Conservation (phyloP, 1,140 invertebrate species). For the Stenopsyche tienmushanensis region DNA sequence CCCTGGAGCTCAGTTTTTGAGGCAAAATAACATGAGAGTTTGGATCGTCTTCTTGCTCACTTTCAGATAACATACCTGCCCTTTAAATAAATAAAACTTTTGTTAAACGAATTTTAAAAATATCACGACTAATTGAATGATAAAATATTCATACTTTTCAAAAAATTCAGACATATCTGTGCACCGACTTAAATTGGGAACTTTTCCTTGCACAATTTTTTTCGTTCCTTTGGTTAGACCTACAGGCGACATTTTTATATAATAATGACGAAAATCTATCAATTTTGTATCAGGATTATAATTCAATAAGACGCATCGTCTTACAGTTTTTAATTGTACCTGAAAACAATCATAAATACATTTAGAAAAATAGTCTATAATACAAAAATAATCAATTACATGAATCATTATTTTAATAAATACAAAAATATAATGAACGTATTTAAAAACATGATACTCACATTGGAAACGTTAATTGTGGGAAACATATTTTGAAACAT, state of each 20-base stretch:
- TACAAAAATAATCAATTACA: background rate
- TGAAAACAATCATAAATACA: slow-evolving; percentile 51
- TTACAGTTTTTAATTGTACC: slow-evolving; percentile 87
- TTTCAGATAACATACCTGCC: slow-evolving; percentile 83
- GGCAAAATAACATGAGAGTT: slow-evolving; percentile 68
- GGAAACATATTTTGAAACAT: slow-evolving; percentile 99
- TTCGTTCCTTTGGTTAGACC: slow-evolving; percentile 92
- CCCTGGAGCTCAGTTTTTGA: slow-evolving; percentile 76
- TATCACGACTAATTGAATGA: slow-evolving; percentile 1
- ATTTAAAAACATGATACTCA: too few relatives aligned
- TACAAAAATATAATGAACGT: slow-evolving; percentile 22
- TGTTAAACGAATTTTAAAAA: slow-evolving; percentile 3
- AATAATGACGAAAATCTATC: slow-evolving; percentile 93
- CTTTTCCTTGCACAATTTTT: slow-evolving; percentile 87
- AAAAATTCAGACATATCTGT: slow-evolving; percentile 91
- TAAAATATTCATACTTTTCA: slow-evolving; percentile 64
- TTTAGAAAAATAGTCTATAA: too few relatives aligned
- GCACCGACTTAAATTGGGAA: slow-evolving; percentile 87
- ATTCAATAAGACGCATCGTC: slow-evolving; percentile 87
- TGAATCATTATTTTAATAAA: slow-evolving; percentile 6
- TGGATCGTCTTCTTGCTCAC: slow-evolving; percentile 88
- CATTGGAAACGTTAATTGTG: slow-evolving; percentile 89
- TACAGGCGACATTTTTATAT: slow-evolving; percentile 78
- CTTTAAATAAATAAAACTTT: slow-evolving; percentile 52
- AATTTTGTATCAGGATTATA: slow-evolving; percentile 84